phyloP scores from a whole-genome alignment of 2,888 invertebrate species.

The Mycalesis mineus region DNA sequence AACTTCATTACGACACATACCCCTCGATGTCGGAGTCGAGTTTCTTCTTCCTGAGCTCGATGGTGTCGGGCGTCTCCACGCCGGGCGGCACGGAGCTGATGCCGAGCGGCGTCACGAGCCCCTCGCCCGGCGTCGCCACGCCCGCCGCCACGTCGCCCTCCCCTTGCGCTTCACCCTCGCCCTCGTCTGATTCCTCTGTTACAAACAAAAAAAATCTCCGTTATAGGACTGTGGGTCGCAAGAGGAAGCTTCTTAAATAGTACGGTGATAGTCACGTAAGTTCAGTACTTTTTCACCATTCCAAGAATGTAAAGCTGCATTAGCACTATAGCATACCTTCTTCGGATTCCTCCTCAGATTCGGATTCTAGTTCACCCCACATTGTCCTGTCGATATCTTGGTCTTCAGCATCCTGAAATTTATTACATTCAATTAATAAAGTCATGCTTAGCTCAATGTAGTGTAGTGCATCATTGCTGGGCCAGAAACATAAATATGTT shows the following conservation, averaged over 20 bases:
- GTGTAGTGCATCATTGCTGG: too few species aligned
- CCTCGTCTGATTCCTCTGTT: slow-evolving; percentile 33
- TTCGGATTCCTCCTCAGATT: slow-evolving; percentile 86
- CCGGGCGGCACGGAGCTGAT: slow-evolving; percentile 94
- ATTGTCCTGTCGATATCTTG: slow-evolving; percentile 92
- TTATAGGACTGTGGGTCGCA: too few species aligned
- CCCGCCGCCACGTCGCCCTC: slow-evolving; percentile 70
- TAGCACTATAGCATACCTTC: slow-evolving; percentile 69
- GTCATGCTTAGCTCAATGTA: too few species aligned
- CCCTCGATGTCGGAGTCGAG: slow-evolving; percentile 98
- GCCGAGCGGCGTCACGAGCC: slow-evolving; percentile 96
- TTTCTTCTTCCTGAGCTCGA: slow-evolving; percentile 97
- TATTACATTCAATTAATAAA: too few species aligned
- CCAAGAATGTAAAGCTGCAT: too few species aligned
- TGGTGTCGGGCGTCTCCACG: slow-evolving; percentile 98
- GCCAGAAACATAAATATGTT: slow-evolving; percentile 39
- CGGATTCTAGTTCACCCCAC: slow-evolving; percentile 98
- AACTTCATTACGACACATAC: slow-evolving; percentile 65
- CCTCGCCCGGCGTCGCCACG: slow-evolving; percentile 95
- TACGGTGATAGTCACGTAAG: too few species aligned
- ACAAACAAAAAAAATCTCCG: background rate
- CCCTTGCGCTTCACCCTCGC: slow-evolving; percentile 54
- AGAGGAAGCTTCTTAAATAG: too few species aligned
- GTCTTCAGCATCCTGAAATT: slow-evolving; percentile 60
- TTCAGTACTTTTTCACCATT: too few species aligned